Base-by-base conservation (phyloP, 1,140 invertebrate species). In the Pseudomyrmex flavicornis region DNA sequence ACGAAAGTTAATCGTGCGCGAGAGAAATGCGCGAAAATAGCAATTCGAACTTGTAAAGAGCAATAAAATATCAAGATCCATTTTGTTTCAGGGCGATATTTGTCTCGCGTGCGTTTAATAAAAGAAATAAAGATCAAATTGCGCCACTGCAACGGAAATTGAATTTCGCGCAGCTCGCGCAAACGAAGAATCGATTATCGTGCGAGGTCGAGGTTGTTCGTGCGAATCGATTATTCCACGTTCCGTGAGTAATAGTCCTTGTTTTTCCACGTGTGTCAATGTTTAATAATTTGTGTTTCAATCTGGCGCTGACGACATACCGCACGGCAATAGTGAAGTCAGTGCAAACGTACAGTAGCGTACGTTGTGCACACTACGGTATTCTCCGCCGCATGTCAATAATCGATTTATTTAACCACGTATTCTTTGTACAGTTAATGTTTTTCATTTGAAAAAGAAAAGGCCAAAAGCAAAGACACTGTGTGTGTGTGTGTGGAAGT, bases 201-300 rank as follows among this genome's bases (percentile, higher is more conserved):
- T 68, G 44, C 63, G 17, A 58, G 50, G 46, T 20, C 61, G 44
- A 77, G 26, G 13, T 7, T 77, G 50, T 7, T 35, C 9, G 44
- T 17, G 17, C 52, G 13, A 5, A 77, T 77, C 75, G 62, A 77
- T 77, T 46, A 68, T 9, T 62, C 35, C 58, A 15, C 62, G 46
- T 52, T 58, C 9, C 13, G 48, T 48, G 17, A 15, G 12, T 56
- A 77, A 77, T 44, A 12, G 50, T 77, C 35, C 63, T 77, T 77
- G 48, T 56, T 77, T 68, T 15, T 44, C 26, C 52, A 62, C 35
- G 62, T 20, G 17, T 62, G 46, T 1, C 12, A n/a, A 48, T 44
- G 12, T 62, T 63, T 52, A 66, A 5, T 20, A 63, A 3, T 75
- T 75, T 48, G 2, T 50, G 20, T 4, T 58, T 61, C 56, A 59